These are phyloP conservation scores for Oxyruncus cristatus DNA, from an alignment of 2,113 vertebrate species.

Conservation along the genomic window DNA sequence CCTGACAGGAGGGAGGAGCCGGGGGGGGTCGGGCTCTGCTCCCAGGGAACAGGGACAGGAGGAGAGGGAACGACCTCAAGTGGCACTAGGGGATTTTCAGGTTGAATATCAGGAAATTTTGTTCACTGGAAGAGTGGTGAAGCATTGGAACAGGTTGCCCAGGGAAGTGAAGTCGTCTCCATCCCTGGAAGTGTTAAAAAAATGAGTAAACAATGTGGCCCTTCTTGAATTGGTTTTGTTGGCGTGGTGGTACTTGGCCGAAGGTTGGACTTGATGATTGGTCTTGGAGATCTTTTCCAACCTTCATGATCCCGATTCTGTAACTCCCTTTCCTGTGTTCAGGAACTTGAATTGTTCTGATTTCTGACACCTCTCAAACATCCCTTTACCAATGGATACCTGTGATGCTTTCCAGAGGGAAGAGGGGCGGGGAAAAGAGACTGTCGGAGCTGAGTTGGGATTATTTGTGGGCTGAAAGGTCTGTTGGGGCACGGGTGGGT, in stretches of 20 bases:
- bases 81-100: neutral
- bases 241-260: too few relatives aligned
- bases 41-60: neutral
- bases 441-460: neutral
- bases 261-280: neutral
- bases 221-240: neutral
- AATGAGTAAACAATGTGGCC: neutral
- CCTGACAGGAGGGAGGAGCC: neutral
- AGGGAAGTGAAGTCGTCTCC: neutral
- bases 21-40: neutral
- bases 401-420: fast-evolving
- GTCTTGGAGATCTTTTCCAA: too few relatives aligned
- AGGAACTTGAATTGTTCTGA: neutral
- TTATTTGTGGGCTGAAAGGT: neutral
- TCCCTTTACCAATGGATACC: neutral
- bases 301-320: fast-evolving
- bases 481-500: fast-evolving
- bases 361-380: neutral
- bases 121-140: neutral
- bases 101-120: neutral
- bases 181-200: neutral
- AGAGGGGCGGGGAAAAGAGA: too few relatives aligned
- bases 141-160: neutral
- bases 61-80: neutral
- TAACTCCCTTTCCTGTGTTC: neutral